phyloP scores from a whole-genome alignment of 2,113 vertebrate species.

The Bufo bufo region DNA sequence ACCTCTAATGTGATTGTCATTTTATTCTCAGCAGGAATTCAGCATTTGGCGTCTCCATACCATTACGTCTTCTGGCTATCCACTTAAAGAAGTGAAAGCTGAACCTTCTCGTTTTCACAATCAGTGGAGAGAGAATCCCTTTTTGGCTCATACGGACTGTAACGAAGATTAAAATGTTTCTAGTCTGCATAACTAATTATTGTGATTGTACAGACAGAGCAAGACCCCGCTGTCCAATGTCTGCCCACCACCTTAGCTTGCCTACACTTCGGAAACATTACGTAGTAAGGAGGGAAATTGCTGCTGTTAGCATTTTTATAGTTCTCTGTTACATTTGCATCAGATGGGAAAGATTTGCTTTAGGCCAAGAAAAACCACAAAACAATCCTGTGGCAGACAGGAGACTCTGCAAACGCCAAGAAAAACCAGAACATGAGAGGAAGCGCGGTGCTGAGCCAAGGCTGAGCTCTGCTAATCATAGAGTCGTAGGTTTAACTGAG shows the following conservation, averaged over 20 bases:
- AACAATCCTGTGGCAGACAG: constrained; percentile 46
- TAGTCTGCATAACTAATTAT: constrained; percentile 46
- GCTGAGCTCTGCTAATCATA: constrained; percentile 17
- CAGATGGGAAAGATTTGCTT: constrained; percentile 45
- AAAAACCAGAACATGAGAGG: constrained; percentile 50
- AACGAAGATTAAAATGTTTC: constrained; percentile 6
- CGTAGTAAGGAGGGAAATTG: constrained; percentile 42
- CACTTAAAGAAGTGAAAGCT: constrained; percentile 45
- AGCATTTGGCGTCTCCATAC: constrained; percentile 18
- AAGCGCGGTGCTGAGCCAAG: background rate
- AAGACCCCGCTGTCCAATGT: constrained; percentile 12
- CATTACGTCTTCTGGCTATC: constrained; percentile 29
- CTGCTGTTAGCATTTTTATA: constrained; percentile 56
- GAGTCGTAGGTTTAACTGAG: background rate
- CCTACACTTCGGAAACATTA: constrained; percentile 55
- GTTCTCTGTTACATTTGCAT: constrained; percentile 39
- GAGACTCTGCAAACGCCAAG: constrained; percentile 44
- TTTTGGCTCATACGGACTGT: constrained; percentile 8
- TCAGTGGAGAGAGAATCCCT: background rate
- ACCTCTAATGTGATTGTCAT: constrained; percentile 15
- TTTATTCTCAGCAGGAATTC: constrained; percentile 36
- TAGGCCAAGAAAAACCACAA: constrained; percentile 48
- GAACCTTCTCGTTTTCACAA: constrained; percentile 38
- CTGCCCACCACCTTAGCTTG: constrained; percentile 37
- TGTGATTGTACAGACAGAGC: constrained; percentile 32